phyloP scores from a whole-genome alignment of 2,888 invertebrate genomes.

The Leucozona laternaria region DNA sequence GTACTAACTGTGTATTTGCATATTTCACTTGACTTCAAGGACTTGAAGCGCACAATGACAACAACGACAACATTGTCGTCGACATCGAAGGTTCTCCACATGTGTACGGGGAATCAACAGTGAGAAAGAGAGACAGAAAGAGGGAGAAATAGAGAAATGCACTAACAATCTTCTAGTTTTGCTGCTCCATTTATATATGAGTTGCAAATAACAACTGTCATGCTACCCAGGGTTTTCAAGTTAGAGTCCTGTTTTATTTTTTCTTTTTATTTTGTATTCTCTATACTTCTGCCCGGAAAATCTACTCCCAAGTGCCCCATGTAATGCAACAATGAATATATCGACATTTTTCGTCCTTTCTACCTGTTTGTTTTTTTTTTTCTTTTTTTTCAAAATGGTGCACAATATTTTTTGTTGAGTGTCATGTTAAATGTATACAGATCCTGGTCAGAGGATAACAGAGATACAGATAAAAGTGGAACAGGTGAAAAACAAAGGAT shows the following conservation, averaged over 20 bases:
- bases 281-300: conserved; percentile 24
- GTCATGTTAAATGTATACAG: conserved; percentile 46
- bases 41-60: conserved; percentile 50
- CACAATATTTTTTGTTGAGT: conserved; percentile 34
- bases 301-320: conserved; percentile 54
- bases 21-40: conserved; percentile 74
- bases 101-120: conserved; percentile 7
- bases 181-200: conserved; percentile 28
- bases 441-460: conserved; percentile 41
- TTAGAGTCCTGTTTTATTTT: conserved; percentile 35
- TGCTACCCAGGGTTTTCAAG: conserved; percentile 28
- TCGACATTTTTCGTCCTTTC: conserved; percentile 60
- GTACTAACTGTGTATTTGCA: conserved; percentile 67
- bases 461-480: conserved; percentile 18
- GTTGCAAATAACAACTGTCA: conserved; percentile 66
- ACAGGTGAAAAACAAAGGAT: conserved; percentile 20
- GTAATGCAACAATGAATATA: conserved; percentile 75
- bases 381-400: conserved; percentile 3
- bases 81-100: conserved; percentile 21
- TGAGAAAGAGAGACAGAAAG: background rate
- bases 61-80: conserved; percentile 27
- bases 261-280: conserved; percentile 1
- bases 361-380: conserved; percentile 25
- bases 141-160: conserved; percentile 17
- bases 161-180: conserved; percentile 41